Conservation (phyloP, 1,140 invertebrate species). For the Meloidogyne floridensis region DNA sequence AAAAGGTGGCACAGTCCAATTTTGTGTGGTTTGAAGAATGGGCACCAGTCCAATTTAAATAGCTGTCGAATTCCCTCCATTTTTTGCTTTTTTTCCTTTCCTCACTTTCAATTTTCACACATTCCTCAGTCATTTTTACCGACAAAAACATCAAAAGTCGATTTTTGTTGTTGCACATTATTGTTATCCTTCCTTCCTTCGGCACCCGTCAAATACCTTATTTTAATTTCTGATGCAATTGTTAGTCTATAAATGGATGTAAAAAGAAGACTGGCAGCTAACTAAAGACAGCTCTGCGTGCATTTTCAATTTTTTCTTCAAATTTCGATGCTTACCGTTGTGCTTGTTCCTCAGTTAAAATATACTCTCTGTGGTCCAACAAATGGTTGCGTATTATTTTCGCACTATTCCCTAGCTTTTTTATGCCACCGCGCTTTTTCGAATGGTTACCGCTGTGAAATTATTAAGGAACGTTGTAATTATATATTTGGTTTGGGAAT, state of each 20-base stretch:
- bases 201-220: background rate
- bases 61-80: background rate
- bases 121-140: conserved; percentile 4
- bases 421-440: background rate
- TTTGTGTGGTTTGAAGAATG: background rate
- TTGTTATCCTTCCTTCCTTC: background rate
- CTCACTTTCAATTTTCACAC: background rate
- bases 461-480: background rate
- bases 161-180: conserved; percentile 9
- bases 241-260: conserved; percentile 2
- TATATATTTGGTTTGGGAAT: background rate
- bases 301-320: background rate
- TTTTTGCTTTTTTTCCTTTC: background rate
- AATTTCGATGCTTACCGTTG: background rate
- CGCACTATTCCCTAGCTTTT: background rate
- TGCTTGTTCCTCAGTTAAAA: background rate
- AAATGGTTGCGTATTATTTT: background rate
- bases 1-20: background rate
- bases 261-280: conserved; percentile 5
- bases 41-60: background rate
- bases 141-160: conserved; percentile 9
- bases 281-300: background rate
- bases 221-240: conserved; percentile 1
- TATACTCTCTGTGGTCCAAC: background rate
- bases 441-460: background rate